phyloP scores from a whole-genome alignment of 2,888 invertebrate genomes.

The Yponomeuta plumbellus region DNA sequence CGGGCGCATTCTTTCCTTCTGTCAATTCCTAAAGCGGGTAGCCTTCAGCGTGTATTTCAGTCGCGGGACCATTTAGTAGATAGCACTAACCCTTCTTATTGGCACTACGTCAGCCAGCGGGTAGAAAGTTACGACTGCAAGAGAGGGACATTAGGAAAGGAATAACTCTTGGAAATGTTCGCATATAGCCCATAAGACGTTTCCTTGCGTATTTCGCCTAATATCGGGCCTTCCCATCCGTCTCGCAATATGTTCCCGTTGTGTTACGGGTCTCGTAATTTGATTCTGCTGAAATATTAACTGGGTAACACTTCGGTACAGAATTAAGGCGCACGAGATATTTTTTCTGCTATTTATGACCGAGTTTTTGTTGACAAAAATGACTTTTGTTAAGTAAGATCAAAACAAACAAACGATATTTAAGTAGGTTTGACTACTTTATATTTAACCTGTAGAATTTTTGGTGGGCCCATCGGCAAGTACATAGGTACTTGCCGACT shows the following conservation, averaged over 20 bases:
- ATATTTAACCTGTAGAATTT: no score
- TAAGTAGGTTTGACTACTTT: no score
- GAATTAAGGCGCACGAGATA: conserved; percentile 44
- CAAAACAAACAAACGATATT: no score
- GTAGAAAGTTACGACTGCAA: conserved; percentile 19
- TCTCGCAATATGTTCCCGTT: conserved; percentile 54
- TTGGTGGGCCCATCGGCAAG: no score
- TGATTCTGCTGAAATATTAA: conserved; percentile 68
- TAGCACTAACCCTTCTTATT: background rate
- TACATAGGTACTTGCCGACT: no score
- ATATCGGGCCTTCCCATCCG: conserved; percentile 44
- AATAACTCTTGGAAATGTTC: conserved; percentile 56
- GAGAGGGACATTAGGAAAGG: conserved; percentile 48
- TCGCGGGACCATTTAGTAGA: background rate
- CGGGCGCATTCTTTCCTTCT: no score
- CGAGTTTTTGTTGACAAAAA: no score
- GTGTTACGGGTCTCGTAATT: conserved; percentile 61
- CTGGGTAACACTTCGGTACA: conserved; percentile 50
- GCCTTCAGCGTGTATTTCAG: no score
- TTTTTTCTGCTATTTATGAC: conserved; percentile 25
- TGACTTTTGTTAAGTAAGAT: no score
- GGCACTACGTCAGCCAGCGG: background rate
- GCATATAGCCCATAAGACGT: conserved; percentile 52
- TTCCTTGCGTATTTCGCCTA: conserved; percentile 50
- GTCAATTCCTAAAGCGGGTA: no score